Evolutionary conservation across 2,888 invertebrate species (phyloP), one percentile per base, ranked within the genome.

Genomic region (Dioctria rufipes): DNA sequence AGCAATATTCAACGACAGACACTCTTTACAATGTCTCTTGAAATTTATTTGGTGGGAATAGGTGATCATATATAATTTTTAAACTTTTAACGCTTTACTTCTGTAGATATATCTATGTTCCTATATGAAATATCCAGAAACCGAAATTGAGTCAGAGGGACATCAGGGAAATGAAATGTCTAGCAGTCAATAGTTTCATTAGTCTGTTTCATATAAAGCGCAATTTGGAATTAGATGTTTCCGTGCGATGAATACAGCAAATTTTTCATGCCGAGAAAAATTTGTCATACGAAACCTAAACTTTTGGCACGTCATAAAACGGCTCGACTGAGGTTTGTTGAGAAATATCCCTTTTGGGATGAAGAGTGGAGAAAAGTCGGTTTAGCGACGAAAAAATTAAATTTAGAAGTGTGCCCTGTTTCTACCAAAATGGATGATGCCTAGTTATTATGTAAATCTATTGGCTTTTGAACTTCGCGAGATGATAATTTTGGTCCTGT

Each of bases 351-450:
- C 25, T 25, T 25, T 25, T 25, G 25, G 25, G 25, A 25, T 25
- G 46, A 46, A 46, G 46, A 58, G 58, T 13, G 58, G 58, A 58
- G 58, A 11, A 58, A 58, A 58, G 58, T 58, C 11, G 58, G 1
- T 58, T 58, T 58, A 58, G 58, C 58, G 25, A 58, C 3, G 58
- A n/a, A 58, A 58, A 58, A 58, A 58, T 58, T 58, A 5, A 11
- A 11, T 5, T 58, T 58, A 11, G 58, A 8, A 58, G 5, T 13
- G 11, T 58, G 58, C 2, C 2, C 25, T 3, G n/a, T 58, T 58
- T 11, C 25, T 5, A 58, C 58, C 8, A 58, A 58, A 58, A 13
- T 58, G 58, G n/a, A 58, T 11, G 58, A 5, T 58, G 58, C 11
- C 58, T 6, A 58, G 11, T 0, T 25, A 25, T 25, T 25, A 25